Evolutionary conservation across 1,140 invertebrate species (phyloP), one percentile per base, ranked within the genome.

Genomic region (Drosophila trapezifrons): DNA sequence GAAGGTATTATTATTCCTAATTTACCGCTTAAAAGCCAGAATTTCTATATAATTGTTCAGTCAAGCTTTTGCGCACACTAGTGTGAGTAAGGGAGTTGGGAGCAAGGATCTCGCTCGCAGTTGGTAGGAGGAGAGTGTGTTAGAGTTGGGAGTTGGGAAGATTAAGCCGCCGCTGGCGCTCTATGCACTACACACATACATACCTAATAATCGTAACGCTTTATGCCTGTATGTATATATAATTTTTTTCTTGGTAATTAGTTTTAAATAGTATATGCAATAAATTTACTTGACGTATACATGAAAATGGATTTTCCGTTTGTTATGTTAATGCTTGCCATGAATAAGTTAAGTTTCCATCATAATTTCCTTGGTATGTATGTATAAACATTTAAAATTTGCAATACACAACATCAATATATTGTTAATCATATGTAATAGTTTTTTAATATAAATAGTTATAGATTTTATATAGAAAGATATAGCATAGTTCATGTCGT

Each of bases 371-470:
- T 37, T 67, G 79, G 79, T 81, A 72, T 78, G 56, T 70, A 81
- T 84, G 76, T 79, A 87, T 87, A 82, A 82, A 89, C 84, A 87
- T 83, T 87, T 87, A 87, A 87, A 87, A 87, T 87, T 87, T 83
- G 69, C 76, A 87, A 87, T 87, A 87, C 83, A 87, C 83, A 87
- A 87, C 83, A 87, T 87, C 83, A 87, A 87, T 87, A 87, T 87
- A 87, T 89, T 86, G 76, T 82, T 87, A 87, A 83, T 87, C 76
- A 82, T 83, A 84, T 86, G 69, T 85, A 57, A 52, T 85, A 73
- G 73, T 76, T 60, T 78, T 59, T 62, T 52, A 52, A 52, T 52
- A 63, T 74, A 81, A 72, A 81, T 85, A 87, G 65, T 76, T 73
- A 76, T 79, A 87, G 56, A 79, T 76, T 86, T 85, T 87, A 66